Evolutionary conservation across 2,113 vertebrate genomes (phyloP).

Genomic region (Tylochromis polylepis): DNA sequence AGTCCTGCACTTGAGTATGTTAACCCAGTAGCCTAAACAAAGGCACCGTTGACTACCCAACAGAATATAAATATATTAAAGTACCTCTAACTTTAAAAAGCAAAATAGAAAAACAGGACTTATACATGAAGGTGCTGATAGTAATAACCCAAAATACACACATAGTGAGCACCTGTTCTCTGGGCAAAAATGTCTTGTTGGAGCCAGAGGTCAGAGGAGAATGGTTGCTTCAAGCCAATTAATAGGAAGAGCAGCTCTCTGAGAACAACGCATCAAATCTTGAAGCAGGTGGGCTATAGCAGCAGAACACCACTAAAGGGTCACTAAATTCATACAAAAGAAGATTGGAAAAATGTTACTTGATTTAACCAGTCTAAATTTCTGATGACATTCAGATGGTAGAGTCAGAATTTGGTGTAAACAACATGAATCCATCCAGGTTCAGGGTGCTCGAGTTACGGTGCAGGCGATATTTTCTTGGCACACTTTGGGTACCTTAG

Average conservation of each 20-base stretch:
- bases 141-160: background rate
- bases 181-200: background rate
- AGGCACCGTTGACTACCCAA: background rate
- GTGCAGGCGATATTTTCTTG: background rate
- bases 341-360: background rate
- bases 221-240: background rate
- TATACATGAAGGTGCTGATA: background rate
- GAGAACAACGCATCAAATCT: background rate
- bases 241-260: background rate
- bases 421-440: background rate
- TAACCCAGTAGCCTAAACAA: background rate
- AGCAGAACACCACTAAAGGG: background rate
- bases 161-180: background rate
- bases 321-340: background rate
- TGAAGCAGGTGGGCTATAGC: background rate
- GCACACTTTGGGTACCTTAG: background rate
- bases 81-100: background rate
- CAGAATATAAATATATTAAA: background rate
- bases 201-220: background rate
- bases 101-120: background rate
- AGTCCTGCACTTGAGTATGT: background rate
- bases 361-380: background rate
- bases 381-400: background rate
- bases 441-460: background rate
- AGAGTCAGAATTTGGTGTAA: background rate